These are phyloP conservation scores for Eptatretus burgeri DNA, from an alignment of 2,113 vertebrate genomes.

Conservation along the genomic window DNA sequence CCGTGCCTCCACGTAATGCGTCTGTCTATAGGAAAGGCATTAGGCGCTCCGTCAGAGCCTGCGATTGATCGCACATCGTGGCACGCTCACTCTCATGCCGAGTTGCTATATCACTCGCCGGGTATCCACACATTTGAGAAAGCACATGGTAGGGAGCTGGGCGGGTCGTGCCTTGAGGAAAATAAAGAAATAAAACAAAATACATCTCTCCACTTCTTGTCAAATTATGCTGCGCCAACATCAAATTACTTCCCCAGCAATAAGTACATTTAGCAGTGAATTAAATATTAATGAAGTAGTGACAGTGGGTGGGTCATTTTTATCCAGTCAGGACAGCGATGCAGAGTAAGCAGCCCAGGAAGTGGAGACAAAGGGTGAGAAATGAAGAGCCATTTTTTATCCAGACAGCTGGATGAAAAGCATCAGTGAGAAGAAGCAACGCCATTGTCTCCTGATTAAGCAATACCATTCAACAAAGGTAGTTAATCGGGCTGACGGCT, in stretches of 20 bases:
- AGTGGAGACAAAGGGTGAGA: constrained; percentile 14
- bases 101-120: too few relatives aligned
- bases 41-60: constrained; percentile 16
- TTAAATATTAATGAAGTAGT: constrained; percentile 28
- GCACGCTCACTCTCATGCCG: too few relatives aligned
- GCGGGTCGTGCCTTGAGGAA: constrained; percentile 7
- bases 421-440: too few relatives aligned
- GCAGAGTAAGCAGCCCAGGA: constrained; percentile 20
- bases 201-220: constrained; percentile 18
- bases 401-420: background rate
- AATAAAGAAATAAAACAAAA: background rate
- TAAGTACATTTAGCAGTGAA: constrained; percentile 28
- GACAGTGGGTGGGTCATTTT: background rate
- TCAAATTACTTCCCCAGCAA: constrained; percentile 17
- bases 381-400: constrained; percentile 6
- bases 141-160: background rate
- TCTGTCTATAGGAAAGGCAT: constrained; percentile 41
- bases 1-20: constrained; percentile 18
- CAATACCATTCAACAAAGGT: too few relatives aligned
- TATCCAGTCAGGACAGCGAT: constrained; percentile 9
- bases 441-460: too few relatives aligned
- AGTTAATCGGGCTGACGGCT: too few relatives aligned
- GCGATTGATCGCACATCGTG: too few relatives aligned
- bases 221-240: constrained; percentile 17
- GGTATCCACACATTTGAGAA: too few relatives aligned